phyloP scores from a whole-genome alignment of 2,888 invertebrate species.

The Pristionchus mayeri region DNA sequence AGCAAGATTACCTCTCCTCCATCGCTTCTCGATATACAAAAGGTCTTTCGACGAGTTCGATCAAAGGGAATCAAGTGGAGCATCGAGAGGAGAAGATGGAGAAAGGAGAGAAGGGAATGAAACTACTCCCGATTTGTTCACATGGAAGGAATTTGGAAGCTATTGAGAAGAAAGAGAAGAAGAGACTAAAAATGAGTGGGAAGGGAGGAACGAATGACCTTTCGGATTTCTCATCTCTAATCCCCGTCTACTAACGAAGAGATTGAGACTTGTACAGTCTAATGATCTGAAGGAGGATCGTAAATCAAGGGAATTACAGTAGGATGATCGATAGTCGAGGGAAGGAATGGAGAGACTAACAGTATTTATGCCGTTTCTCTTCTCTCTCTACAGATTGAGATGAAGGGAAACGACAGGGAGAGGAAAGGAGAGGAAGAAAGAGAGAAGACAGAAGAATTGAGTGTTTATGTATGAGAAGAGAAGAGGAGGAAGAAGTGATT shows the following conservation, averaged over 20 bases:
- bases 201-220: constrained; percentile 9
- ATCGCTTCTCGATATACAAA: constrained; percentile 6
- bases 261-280: no score
- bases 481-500: neutral
- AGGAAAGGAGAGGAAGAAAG: neutral
- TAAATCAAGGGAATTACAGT: constrained; percentile 9
- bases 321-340: constrained; percentile 10
- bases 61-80: neutral
- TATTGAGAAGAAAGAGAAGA: constrained; percentile 28
- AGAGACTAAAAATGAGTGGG: neutral
- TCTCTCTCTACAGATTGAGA: constrained; percentile 23
- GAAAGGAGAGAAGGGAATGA: neutral
- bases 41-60: constrained; percentile 14
- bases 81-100: neutral
- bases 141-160: constrained; percentile 2
- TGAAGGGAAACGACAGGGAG: neutral
- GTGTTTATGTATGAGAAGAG: constrained; percentile 4
- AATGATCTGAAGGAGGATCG: constrained; percentile 18
- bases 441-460: constrained; percentile 7
- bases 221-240: neutral
- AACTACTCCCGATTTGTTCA: neutral
- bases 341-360: constrained; percentile 15
- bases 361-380: constrained; percentile 12
- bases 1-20: neutral
- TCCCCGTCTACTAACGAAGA: neutral